These are phyloP conservation scores for Stictocephala bisonia DNA, from an alignment of 2,888 invertebrate species.

Conservation along the genomic window DNA sequence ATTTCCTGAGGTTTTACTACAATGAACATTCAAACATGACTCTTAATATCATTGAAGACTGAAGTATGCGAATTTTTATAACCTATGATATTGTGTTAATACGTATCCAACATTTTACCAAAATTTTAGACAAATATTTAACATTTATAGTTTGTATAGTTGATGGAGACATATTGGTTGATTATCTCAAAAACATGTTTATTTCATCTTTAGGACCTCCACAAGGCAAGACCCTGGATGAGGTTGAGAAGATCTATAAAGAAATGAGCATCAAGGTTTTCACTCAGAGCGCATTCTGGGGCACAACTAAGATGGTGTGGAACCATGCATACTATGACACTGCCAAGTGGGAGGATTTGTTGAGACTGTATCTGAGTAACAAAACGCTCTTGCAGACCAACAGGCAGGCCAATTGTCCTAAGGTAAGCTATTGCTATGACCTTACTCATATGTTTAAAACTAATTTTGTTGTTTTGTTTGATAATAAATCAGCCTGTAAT, in stretches of 20 bases:
- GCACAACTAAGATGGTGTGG: slow-evolving; percentile 83
- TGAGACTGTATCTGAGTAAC: slow-evolving; percentile 75
- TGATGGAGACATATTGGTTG: not conserved
- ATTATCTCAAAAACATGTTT: not conserved
- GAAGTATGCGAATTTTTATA: no score
- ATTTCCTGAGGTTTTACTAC: no score
- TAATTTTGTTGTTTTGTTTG: no score
- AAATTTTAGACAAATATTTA: no score
- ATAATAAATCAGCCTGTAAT: no score
- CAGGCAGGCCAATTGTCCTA: slow-evolving; percentile 69
- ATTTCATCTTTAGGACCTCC: slow-evolving; percentile 66
- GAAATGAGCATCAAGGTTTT: slow-evolving; percentile 74
- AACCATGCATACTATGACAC: slow-evolving; percentile 92
- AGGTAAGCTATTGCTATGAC: no score
- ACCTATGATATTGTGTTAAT: no score
- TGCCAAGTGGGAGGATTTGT: slow-evolving; percentile 80
- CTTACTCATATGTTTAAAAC: not conserved
- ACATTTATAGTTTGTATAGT: no score
- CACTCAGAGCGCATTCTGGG: slow-evolving; percentile 73
- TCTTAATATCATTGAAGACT: no score
- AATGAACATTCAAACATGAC: no score
- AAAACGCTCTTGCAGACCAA: slow-evolving; percentile 71
- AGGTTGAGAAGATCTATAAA: slow-evolving; percentile 72
- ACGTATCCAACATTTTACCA: no score
- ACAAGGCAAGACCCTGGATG: slow-evolving; percentile 70